Evolutionary conservation across 2,113 vertebrate genomes (phyloP).

Genomic region (Microcebus murinus): DNA sequence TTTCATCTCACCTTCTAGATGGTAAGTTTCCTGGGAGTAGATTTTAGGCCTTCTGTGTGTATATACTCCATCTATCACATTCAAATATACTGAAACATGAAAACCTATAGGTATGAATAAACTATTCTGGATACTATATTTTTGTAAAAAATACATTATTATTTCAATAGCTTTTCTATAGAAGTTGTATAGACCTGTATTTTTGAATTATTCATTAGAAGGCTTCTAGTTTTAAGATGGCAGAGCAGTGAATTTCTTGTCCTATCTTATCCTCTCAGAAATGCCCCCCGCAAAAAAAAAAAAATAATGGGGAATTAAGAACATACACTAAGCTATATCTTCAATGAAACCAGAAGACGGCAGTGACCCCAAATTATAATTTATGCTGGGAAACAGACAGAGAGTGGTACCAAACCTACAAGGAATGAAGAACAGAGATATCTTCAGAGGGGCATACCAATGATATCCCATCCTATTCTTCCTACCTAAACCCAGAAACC

Average conservation of each 20-base stretch:
- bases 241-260: neutral
- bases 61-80: neutral
- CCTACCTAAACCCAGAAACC: neutral
- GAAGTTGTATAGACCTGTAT: neutral
- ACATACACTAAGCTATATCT: neutral
- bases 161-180: neutral
- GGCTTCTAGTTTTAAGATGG: neutral
- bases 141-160: neutral
- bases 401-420: neutral
- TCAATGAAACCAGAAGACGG: neutral
- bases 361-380: neutral
- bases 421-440: neutral
- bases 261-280: neutral
- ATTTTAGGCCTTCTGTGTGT: neutral
- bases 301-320: neutral
- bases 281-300: neutral
- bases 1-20: neutral
- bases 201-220: neutral
- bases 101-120: neutral
- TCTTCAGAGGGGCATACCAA: fast-evolving
- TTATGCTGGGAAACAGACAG: neutral
- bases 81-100: neutral
- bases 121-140: neutral
- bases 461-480: neutral
- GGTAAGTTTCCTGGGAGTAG: neutral